phyloP scores from a whole-genome alignment of 2,797 vertebrate species.

The Siniperca scherzeri region DNA sequence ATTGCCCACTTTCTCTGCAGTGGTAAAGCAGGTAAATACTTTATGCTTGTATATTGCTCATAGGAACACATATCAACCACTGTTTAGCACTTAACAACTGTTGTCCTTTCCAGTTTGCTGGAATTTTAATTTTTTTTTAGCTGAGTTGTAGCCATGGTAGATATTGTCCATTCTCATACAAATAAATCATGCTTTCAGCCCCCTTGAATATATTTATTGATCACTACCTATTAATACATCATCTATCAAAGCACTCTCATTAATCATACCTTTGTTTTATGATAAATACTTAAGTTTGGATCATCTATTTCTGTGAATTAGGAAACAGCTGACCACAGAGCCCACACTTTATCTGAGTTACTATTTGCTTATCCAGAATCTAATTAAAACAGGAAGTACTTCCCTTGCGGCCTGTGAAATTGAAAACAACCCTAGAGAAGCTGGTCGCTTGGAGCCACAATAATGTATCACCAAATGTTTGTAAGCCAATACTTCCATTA shows the following conservation, averaged over 20 bases:
- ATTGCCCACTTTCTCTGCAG: neutral
- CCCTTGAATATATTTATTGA: slow-evolving; percentile 29
- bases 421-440: slow-evolving; percentile 80
- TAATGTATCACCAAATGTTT: slow-evolving; percentile 86
- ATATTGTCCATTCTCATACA: neutral
- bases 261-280: slow-evolving; percentile 19
- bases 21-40: neutral
- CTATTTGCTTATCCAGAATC: slow-evolving; percentile 76
- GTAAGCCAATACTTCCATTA: slow-evolving; percentile 85
- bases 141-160: neutral
- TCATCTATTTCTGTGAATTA: slow-evolving; percentile 39
- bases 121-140: neutral
- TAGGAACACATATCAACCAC: neutral
- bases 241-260: slow-evolving; percentile 24
- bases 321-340: slow-evolving; percentile 66
- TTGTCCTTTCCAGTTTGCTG: neutral
- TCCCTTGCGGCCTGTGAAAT: slow-evolving; percentile 61
- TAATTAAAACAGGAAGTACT: slow-evolving; percentile 82
- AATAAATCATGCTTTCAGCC: neutral
- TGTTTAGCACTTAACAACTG: neutral
- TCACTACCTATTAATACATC: slow-evolving; percentile 18
- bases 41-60: neutral
- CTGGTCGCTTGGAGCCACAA: slow-evolving; percentile 75
- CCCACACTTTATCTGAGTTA: slow-evolving; percentile 62
- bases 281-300: slow-evolving; percentile 16